Conservation (phyloP, 2,797 vertebrate species). For the Diglossa cyanea region DNA sequence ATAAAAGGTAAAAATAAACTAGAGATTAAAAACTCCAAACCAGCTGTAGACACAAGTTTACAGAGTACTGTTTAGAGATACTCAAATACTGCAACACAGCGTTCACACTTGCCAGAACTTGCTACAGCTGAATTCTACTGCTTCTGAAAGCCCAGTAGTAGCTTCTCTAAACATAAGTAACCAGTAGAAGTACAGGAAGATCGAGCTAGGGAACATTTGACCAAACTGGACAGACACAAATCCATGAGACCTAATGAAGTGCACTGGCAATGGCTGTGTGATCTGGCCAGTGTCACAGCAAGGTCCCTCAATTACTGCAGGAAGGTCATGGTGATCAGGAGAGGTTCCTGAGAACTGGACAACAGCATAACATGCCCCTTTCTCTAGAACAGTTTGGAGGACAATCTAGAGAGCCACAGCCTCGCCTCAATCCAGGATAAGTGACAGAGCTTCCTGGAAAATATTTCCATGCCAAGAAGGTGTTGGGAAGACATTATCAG, state of each 20-base stretch:
- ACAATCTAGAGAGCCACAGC: background rate
- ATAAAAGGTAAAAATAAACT: background rate
- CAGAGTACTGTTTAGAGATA: background rate
- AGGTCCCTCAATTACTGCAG: background rate
- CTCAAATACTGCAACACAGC: background rate
- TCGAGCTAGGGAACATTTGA: background rate
- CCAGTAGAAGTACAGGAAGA: background rate
- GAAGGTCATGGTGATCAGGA: background rate
- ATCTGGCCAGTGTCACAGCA: background rate
- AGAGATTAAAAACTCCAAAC: background rate
- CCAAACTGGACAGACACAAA: background rate
- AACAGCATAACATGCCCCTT: background rate
- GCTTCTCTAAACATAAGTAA: background rate
- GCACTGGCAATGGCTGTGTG: background rate
- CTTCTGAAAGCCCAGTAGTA: background rate
- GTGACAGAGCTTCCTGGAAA: background rate
- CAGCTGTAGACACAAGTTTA: background rate
- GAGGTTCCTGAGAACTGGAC: background rate
- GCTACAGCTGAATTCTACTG: background rate
- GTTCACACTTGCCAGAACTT: background rate
- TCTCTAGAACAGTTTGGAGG: background rate
- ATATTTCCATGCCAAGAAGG: background rate
- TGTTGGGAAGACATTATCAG: background rate
- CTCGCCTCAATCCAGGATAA: background rate
- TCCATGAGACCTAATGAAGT: background rate